Base-by-base conservation (phyloP, 2,797 vertebrate species). In the Saxicola maurus region DNA sequence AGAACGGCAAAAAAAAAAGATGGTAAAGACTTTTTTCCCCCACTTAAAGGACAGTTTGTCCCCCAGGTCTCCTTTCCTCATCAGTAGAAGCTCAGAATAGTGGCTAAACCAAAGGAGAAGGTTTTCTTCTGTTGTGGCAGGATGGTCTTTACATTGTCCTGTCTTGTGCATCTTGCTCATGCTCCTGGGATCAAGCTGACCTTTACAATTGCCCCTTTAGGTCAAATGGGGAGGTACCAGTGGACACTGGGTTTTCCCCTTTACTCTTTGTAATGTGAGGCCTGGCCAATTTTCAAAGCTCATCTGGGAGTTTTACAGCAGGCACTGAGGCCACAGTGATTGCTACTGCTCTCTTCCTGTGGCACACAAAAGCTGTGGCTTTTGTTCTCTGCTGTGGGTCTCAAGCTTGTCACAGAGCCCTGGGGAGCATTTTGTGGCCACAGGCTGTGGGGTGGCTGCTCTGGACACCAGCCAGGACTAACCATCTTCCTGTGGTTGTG, bases 351-450 rank as follows among this genome's bases (percentile, higher is more conserved):
- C 13, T 43, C 46, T 92, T 92, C 59, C 85, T 73, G 55, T 38
- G 72, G 42, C 24, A 88, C 42, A 33, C 17, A 62, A 90, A 91
- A 86, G n/a, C 78, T 66, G 64, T 48, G 40, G n/a, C 55, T 89
- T 93, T 92, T 94, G 33, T 78, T 91, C 65, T 67, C 83, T 87
- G 65, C 33, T 81, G 59, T 68, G 81, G 62, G 59, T 79, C 64
- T 89, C 19, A 0, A 42, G 62, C 56, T 76, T 73, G 11, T 86
- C 88, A 79, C 27, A 43, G 35, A 73, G 52, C 52, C 33, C 45
- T 12, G 11, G 45, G 67, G 60, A 92, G 35, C 42, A 28, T 67
- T 86, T 76, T 82, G 89, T 53, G 67, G 79, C 61, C 24, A 19
- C 0, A 1, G 45, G 35, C 37, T 56, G 19, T 6, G 33, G 6